These are phyloP conservation scores for Cephalophus harveyi DNA, from an alignment of 2,113 vertebrate genomes.

Conservation along the genomic window DNA sequence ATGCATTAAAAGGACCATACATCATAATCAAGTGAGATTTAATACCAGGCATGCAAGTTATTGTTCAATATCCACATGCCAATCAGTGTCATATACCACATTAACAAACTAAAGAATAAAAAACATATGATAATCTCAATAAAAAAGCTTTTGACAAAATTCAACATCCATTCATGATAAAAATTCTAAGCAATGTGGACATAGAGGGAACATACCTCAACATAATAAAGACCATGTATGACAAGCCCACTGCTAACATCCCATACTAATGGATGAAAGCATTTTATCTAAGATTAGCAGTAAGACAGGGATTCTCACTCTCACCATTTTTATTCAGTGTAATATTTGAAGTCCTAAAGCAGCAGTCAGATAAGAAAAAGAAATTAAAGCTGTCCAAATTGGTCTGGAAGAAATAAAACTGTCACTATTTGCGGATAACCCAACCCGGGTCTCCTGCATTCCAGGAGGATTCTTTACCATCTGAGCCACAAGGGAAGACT, in stretches of 20 bases:
- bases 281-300: not conserved
- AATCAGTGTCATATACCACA: not conserved
- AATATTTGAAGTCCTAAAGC: not conserved
- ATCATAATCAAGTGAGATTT: not conserved
- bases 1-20: not conserved
- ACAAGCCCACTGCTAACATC: not conserved
- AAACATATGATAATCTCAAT: not conserved
- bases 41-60: not conserved
- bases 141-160: not conserved
- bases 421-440: not conserved
- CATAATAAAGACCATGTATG: not conserved
- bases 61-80: not conserved
- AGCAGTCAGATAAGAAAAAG: not conserved
- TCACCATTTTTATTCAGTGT: not conserved
- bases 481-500: not conserved
- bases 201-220: not conserved
- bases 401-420: not conserved
- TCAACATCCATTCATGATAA: not conserved
- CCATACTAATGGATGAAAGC: not conserved
- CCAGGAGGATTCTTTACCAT: not conserved
- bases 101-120: not conserved
- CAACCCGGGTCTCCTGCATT: not conserved
- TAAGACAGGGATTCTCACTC: not conserved
- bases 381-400: not conserved
- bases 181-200: not conserved